These are phyloP conservation scores for Labroides dimidiatus DNA, from an alignment of 2,797 vertebrate genomes.

Conservation along the genomic window DNA sequence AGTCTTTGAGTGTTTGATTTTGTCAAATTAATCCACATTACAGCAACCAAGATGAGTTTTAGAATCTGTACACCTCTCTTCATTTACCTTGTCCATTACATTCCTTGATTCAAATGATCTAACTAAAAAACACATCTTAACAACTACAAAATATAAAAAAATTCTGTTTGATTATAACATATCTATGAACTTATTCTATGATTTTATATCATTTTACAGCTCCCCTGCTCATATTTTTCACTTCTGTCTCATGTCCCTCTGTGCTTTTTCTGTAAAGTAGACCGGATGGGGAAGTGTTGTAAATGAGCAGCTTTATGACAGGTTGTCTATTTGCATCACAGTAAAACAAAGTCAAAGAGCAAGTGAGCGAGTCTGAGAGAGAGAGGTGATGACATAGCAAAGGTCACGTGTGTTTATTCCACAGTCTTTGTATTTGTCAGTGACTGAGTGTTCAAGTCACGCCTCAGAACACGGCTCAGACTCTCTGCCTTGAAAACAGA, in stretches of 20 bases:
- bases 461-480: slow-evolving; percentile 10
- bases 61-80: no score
- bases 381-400: slow-evolving; percentile 4
- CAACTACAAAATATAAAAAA: no score
- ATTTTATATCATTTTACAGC: no score
- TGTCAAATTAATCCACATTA: no score
- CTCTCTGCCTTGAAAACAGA: background rate
- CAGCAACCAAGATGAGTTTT: no score
- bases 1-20: no score
- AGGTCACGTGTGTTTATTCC: slow-evolving; percentile 16
- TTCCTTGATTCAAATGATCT: no score
- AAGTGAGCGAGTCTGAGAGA: background rate
- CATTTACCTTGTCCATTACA: no score
- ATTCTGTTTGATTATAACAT: no score
- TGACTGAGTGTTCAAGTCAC: background rate
- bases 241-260: background rate
- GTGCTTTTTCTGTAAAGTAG: background rate
- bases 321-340: background rate
- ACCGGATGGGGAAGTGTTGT: slow-evolving; percentile 23
- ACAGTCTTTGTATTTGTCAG: background rate
- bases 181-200: no score
- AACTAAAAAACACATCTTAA: no score
- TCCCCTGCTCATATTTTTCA: background rate
- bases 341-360: background rate
- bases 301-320: slow-evolving; percentile 4